A percentile compares a stretch with the other conserved stretches of the same genome.
phyloP scores from a whole-genome alignment of 2,888 invertebrate genomes.

The Heliconius cydno region DNA sequence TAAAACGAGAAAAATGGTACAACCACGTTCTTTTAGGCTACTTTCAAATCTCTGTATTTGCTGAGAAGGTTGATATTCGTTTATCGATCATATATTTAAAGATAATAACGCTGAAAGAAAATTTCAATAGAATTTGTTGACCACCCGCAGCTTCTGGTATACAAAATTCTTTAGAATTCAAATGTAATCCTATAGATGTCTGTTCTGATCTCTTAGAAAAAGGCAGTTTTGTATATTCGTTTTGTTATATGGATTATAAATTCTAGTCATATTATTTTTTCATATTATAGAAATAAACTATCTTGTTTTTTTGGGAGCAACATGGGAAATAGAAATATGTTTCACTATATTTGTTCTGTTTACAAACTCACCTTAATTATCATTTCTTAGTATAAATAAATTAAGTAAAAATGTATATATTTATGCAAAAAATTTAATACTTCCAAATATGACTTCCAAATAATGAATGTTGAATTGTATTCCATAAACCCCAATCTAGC shows the following conservation, averaged over 20 bases:
- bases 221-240: not conserved
- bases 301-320: too few species aligned
- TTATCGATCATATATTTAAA: conserved; percentile 36
- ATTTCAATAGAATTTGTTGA: conserved; percentile 76
- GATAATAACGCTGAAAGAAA: conserved; percentile 43
- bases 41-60: not conserved
- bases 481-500: conserved; percentile 61
- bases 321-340: not conserved
- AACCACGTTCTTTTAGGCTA: not conserved
- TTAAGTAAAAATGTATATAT: too few species aligned
- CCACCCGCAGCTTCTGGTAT: conserved; percentile 78
- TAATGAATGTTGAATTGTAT: conserved; percentile 57
- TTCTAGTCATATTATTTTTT: not conserved
- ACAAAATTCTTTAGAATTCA: conserved; percentile 65
- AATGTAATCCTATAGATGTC: conserved; percentile 60
- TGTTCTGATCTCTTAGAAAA: conserved; percentile 47
- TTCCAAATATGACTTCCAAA: conserved; percentile 43
- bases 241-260: not conserved
- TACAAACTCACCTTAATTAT: not conserved
- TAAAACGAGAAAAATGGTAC: conserved; percentile 8
- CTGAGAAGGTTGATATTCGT: conserved; percentile 41
- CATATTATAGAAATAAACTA: not conserved
- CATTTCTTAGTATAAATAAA: too few species aligned
- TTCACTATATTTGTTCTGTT: not conserved
- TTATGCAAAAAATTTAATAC: not conserved